Percentiles rank a stretch among this genome's conserved stretches.
These are phyloP conservation scores for Allobates femoralis DNA, from an alignment of 2,797 vertebrate species.

Conservation along the genomic window DNA sequence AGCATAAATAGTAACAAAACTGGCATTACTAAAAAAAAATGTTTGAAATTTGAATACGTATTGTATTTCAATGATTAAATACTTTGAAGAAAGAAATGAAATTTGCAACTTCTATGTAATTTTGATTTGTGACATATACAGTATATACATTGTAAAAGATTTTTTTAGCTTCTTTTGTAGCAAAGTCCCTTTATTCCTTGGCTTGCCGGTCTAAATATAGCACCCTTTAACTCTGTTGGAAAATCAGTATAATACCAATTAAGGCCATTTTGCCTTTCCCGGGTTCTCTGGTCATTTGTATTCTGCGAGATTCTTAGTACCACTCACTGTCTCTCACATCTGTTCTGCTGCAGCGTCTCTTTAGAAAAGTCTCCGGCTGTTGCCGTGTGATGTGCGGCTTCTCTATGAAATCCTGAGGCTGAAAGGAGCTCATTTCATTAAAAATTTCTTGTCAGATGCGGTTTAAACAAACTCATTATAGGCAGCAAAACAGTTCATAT, in stretches of 20 bases:
- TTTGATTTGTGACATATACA: neutral
- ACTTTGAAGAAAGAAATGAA: too few relatives aligned
- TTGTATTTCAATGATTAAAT: too few relatives aligned
- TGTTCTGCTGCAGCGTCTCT: slow-evolving; percentile 28
- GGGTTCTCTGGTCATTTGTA: slow-evolving; percentile 52
- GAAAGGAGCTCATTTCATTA: slow-evolving; percentile 57
- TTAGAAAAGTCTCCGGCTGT: slow-evolving; percentile 37
- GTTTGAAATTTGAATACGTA: neutral
- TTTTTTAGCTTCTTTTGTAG: neutral
- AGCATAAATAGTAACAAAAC: neutral
- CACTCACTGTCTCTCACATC: slow-evolving; percentile 41
- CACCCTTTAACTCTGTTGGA: slow-evolving; percentile 23
- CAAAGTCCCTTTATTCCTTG: neutral
- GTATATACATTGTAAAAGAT: neutral
- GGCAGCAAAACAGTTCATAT: slow-evolving; percentile 22
- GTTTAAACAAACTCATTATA: slow-evolving; percentile 60
- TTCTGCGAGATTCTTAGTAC: slow-evolving; percentile 39
- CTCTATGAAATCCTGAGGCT: slow-evolving; percentile 23
- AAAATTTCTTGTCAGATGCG: slow-evolving; percentile 41
- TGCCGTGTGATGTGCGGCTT: slow-evolving; percentile 34
- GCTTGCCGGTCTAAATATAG: slow-evolving; percentile 24
- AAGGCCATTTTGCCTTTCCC: slow-evolving; percentile 24
- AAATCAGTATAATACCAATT: slow-evolving; percentile 50
- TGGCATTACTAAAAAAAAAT: neutral
- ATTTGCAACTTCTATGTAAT: neutral